Base-by-base conservation (phyloP, 2,113 vertebrate species). In the Pampusana beccarii region DNA sequence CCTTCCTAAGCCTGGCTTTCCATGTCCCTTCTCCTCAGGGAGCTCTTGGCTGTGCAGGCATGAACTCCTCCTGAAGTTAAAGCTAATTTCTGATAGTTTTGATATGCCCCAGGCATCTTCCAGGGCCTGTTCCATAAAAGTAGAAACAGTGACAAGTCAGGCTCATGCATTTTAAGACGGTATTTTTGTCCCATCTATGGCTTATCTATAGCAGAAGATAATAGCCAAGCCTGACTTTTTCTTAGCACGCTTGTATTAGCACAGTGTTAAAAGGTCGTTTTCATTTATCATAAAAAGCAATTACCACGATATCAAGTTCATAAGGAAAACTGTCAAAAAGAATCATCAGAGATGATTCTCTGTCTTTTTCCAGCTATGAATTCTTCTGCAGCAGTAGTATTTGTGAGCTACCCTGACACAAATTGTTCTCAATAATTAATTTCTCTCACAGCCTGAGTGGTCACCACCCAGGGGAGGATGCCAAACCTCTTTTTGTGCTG, bases 401-500 rank as follows among this genome's bases (percentile, higher is more conserved):
- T 85, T 93, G 11, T 74, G 90, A 97, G 54, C 6, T 69, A 40
- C 23, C 48, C 62, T 84, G 72, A 80, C 86, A 86, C 9, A 88
- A 86, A 93, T 58, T 36, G 34, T 10, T 80, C 26, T 92, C 28
- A 26, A 56, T 71, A 94, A 96, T 90, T 65, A 13, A 86, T 93
- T 80, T 88, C 64, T 46, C 46, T 89, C 31, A 1, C 26, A 96
- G 56, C 10, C 67, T 65, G 24, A 57, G 54, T 18, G 64, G 65
- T 73, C 56, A 81, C 50, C 28, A n/a, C 42, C 23, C 50, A 81
- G 26, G 20, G 48, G 62, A 88, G 42, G 24, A 70, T 73, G 73
- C 16, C 54, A 93, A 90, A 58, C 31, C 15, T 57, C 50, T 69
- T 86, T 86, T 66, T 86, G 58, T 60, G 40, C 88, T 91, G 23